phyloP scores from a whole-genome alignment of 2,113 vertebrate species.

The Chionis minor region DNA sequence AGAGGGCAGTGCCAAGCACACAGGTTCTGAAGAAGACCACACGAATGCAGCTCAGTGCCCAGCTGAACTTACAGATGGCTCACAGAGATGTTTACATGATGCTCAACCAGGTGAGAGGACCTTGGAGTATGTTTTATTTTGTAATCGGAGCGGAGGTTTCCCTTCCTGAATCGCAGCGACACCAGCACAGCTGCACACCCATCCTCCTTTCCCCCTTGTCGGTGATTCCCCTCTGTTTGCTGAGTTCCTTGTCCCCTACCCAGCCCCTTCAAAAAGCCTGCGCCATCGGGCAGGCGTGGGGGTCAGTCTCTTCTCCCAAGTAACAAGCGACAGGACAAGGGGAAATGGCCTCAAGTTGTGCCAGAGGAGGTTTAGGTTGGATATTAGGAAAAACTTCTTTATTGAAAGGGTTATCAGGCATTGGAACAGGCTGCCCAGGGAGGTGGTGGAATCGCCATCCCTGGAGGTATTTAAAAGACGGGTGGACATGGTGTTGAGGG shows the following conservation, averaged over 20 bases:
- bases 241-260: background rate
- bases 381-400: no score
- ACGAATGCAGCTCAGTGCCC: background rate
- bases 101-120: background rate
- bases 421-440: no score
- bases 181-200: background rate
- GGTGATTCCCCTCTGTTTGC: background rate
- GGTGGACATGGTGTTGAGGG: no score
- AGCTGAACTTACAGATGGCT: background rate
- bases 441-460: no score
- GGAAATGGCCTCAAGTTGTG: no score
- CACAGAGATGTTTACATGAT: background rate
- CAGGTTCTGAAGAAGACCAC: background rate
- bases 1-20: background rate
- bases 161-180: background rate
- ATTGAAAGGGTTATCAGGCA: no score
- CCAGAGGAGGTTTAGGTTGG: no score
- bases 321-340: no score
- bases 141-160: background rate
- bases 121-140: background rate
- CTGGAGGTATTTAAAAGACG: no score
- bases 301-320: no score
- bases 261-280: background rate
- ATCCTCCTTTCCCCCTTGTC: background rate
- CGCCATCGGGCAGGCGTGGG: background rate